Conservation (phyloP, 1,140 invertebrate genomes). For the Pemphigus obesinymphae region DNA sequence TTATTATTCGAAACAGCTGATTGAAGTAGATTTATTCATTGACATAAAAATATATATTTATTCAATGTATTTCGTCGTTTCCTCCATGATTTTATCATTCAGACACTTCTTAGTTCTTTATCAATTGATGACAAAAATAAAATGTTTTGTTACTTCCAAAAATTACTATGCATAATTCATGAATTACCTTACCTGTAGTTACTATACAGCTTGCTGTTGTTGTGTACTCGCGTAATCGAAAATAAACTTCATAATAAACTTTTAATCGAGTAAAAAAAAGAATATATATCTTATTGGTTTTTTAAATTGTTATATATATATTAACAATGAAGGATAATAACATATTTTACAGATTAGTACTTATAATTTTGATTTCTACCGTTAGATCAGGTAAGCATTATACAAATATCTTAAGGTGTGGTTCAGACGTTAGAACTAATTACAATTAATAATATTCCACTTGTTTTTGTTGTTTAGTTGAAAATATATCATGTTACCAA, state of each 20-base stretch:
- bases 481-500: conserved; percentile 77
- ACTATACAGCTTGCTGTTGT: neutral
- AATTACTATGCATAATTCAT: no score
- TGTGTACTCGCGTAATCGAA: no score
- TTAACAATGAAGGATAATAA: neutral
- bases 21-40: neutral
- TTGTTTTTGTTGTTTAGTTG: conserved; percentile 53
- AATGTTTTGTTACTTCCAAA: neutral
- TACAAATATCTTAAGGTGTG: neutral
- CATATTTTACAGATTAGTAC: neutral
- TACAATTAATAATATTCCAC: neutral
- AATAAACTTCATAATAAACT: no score
- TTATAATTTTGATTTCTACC: neutral
- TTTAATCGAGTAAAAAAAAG: neutral
- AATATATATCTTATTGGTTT: neutral
- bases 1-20: neutral
- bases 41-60: no score
- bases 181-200: no score
- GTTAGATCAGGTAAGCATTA: neutral
- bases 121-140: neutral
- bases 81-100: neutral
- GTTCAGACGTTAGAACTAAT: neutral
- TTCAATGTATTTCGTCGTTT: neutral
- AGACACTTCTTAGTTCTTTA: neutral
- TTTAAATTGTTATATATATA: no score